A percentile compares a stretch with the other conserved stretches of the same genome.
phyloP scores from a whole-genome alignment of 2,113 vertebrate species.

The Clupea harengus region DNA sequence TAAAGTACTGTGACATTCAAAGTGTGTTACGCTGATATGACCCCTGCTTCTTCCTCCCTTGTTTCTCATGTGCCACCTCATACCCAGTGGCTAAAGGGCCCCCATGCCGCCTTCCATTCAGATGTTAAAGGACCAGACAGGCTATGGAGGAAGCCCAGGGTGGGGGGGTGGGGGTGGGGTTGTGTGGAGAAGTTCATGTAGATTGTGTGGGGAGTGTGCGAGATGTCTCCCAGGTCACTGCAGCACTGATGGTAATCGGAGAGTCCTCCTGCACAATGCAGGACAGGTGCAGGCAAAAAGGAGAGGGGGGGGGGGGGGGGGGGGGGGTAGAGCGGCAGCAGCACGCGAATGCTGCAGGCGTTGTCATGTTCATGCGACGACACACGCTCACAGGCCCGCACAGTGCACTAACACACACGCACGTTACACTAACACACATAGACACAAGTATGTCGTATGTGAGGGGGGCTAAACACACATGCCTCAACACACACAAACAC shows the following conservation, averaged over 20 bases:
- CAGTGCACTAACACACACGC: neutral
- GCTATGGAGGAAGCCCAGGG: neutral
- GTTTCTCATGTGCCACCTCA: neutral
- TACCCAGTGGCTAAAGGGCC: neutral
- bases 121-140: neutral
- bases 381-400: neutral
- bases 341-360: no score
- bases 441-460: neutral
- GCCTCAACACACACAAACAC: constrained; percentile 16
- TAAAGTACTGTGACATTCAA: neutral
- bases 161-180: neutral
- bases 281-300: neutral
- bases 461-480: constrained; percentile 36
- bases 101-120: neutral
- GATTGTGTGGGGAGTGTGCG: neutral
- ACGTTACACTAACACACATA: constrained; percentile 40
- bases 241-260: neutral
- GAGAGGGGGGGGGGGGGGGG: neutral
- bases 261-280: no score
- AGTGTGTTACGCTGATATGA: neutral
- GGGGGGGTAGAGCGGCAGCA: neutral
- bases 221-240: neutral
- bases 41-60: neutral
- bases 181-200: neutral
- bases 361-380: neutral